These are phyloP conservation scores for Lypha dubia DNA, from an alignment of 2,888 invertebrate species.

Conservation along the genomic window DNA sequence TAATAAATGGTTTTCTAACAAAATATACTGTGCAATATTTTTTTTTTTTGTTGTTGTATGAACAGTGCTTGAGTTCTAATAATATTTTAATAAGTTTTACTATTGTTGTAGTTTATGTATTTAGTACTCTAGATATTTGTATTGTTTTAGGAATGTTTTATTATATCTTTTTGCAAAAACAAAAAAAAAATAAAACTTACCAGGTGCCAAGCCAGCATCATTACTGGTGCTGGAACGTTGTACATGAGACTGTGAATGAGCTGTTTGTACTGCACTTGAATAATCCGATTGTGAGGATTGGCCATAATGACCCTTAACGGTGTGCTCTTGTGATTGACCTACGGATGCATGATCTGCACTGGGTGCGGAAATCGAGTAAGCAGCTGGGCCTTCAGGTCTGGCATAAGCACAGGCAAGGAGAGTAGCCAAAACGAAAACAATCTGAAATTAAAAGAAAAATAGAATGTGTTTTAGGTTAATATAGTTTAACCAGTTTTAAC, in stretches of 20 bases:
- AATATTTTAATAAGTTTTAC: constrained; percentile 1
- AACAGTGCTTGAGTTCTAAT: constrained; percentile 39
- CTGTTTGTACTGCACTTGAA: constrained; percentile 82
- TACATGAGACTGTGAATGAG: constrained; percentile 83
- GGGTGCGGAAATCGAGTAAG: constrained; percentile 82
- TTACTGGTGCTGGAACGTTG: constrained; percentile 83
- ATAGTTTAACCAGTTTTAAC: too few relatives aligned
- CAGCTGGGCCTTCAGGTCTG: constrained; percentile 82
- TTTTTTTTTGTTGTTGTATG: neutral
- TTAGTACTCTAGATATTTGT: neutral
- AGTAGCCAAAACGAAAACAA: constrained; percentile 80
- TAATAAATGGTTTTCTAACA: neutral
- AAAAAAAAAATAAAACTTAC: constrained; percentile 75
- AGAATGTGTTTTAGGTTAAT: neutral
- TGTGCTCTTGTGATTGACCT: constrained; percentile 82
- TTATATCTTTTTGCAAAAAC: neutral
- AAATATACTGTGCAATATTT: constrained; percentile 65
- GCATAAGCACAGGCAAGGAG: constrained; percentile 81
- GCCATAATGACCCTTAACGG: constrained; percentile 83
- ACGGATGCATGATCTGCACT: constrained; percentile 83
- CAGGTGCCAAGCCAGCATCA: constrained; percentile 80
- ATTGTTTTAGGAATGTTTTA: neutral
- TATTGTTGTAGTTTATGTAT: neutral
- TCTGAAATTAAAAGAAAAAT: constrained; percentile 71
- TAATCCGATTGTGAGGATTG: constrained; percentile 83